Conservation (phyloP, 2,888 invertebrate species). For the Pandemis heparana region DNA sequence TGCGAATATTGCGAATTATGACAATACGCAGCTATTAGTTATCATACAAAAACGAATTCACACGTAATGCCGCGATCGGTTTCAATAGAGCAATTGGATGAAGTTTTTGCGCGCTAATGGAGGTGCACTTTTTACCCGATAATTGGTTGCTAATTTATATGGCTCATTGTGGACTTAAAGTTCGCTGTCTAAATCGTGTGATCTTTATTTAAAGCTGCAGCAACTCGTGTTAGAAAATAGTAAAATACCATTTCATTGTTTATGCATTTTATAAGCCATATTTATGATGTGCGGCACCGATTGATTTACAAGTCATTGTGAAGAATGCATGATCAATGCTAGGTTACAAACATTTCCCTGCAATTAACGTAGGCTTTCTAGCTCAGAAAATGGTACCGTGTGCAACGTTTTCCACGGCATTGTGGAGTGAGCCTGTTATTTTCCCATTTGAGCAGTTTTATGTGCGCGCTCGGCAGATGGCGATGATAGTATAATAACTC, state of each 20-base stretch:
- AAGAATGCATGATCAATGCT: slow-evolving; percentile 53
- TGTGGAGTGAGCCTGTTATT: slow-evolving; percentile 82
- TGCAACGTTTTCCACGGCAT: slow-evolving; percentile 77
- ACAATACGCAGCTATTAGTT: slow-evolving; percentile 31
- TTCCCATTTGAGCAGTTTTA: slow-evolving; percentile 84
- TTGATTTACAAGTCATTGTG: slow-evolving; percentile 54
- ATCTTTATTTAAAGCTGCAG: slow-evolving; percentile 25
- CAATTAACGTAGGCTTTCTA: slow-evolving; percentile 75
- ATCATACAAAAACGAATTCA: slow-evolving; percentile 61
- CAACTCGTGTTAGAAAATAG: slow-evolving; percentile 20
- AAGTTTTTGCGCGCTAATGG: slow-evolving; percentile 60
- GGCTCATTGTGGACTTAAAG: slow-evolving; percentile 42
- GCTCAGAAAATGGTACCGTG: slow-evolving; percentile 68
- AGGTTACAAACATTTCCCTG: slow-evolving; percentile 60
- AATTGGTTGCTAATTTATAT: slow-evolving; percentile 66
- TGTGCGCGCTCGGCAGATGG: slow-evolving; percentile 75
- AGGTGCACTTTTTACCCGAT: slow-evolving; percentile 61
- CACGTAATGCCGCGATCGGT: slow-evolving; percentile 61
- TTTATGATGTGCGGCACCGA: slow-evolving; percentile 34
- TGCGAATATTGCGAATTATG: slow-evolving; percentile 36
- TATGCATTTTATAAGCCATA: background rate
- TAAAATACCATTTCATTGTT: slow-evolving; percentile 12
- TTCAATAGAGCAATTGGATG: slow-evolving; percentile 68
- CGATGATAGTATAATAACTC: slow-evolving; percentile 72
- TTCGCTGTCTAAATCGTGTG: slow-evolving; percentile 32